Conservation (phyloP, 2,888 invertebrate genomes). For the Aspidiotus destructor region DNA sequence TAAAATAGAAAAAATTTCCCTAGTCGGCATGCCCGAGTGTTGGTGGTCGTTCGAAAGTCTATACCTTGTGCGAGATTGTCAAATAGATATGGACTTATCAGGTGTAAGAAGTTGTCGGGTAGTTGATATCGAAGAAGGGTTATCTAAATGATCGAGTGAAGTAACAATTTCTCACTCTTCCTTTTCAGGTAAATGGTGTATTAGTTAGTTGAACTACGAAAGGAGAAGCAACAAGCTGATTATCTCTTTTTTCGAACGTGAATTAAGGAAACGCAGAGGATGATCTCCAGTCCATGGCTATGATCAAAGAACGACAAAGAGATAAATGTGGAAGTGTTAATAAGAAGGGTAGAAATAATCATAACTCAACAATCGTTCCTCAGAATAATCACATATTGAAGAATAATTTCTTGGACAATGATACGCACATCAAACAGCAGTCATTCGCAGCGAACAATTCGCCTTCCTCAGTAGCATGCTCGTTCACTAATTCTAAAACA, state of each 20-base stretch:
- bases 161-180: too few relatives aligned
- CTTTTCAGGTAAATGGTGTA: neutral
- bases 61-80: too few relatives aligned
- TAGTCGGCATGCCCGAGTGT: too few relatives aligned
- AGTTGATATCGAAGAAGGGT: too few relatives aligned
- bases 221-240: conserved; percentile 28
- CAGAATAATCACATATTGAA: conserved; percentile 35
- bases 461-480: conserved; percentile 25
- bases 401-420: conserved; percentile 37
- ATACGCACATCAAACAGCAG: conserved; percentile 38
- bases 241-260: conserved; percentile 22
- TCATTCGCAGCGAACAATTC: conserved; percentile 30
- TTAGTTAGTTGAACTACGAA: conserved; percentile 8
- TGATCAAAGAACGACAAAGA: conserved; percentile 38
- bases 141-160: too few relatives aligned
- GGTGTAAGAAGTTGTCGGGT: too few relatives aligned
- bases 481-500: conserved; percentile 25
- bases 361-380: conserved; percentile 23
- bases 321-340: conserved; percentile 35
- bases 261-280: conserved; percentile 25
- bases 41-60: too few relatives aligned
- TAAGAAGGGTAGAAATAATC: conserved; percentile 37
- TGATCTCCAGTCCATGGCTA: conserved; percentile 34
- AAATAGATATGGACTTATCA: too few relatives aligned
- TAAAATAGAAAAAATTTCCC: too few relatives aligned